Conservation (phyloP, 2,888 invertebrate genomes). For the Drosophila melanosoma region DNA sequence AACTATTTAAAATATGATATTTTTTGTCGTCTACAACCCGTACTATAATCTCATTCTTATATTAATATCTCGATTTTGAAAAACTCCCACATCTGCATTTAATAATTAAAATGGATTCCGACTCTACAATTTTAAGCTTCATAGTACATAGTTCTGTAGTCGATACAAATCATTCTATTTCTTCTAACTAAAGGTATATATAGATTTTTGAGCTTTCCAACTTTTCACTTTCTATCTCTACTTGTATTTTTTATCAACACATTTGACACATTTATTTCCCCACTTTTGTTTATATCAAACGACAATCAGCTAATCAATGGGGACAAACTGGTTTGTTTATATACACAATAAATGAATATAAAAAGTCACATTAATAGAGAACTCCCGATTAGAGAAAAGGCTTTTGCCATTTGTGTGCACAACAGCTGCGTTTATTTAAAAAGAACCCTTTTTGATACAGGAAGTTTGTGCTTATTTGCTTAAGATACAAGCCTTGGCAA, state of each 20-base stretch:
- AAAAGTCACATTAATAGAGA: background rate
- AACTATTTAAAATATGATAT: background rate
- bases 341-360: background rate
- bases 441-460: conserved; percentile 35
- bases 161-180: background rate
- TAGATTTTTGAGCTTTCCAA: background rate
- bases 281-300: background rate
- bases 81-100: no score
- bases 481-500: conserved; percentile 30
- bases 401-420: background rate
- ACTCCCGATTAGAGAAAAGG: background rate
- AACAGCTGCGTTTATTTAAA: conserved; percentile 42
- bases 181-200: no score
- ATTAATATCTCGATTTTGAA: background rate
- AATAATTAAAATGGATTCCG: background rate
- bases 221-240: background rate
- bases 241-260: background rate
- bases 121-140: background rate
- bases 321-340: background rate
- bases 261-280: background rate
- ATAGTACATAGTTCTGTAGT: background rate
- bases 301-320: background rate
- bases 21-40: no score
- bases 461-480: conserved; percentile 48
- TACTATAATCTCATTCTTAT: background rate